Conservation (phyloP, 2,113 vertebrate genomes). For the Bubalus kerabau region DNA sequence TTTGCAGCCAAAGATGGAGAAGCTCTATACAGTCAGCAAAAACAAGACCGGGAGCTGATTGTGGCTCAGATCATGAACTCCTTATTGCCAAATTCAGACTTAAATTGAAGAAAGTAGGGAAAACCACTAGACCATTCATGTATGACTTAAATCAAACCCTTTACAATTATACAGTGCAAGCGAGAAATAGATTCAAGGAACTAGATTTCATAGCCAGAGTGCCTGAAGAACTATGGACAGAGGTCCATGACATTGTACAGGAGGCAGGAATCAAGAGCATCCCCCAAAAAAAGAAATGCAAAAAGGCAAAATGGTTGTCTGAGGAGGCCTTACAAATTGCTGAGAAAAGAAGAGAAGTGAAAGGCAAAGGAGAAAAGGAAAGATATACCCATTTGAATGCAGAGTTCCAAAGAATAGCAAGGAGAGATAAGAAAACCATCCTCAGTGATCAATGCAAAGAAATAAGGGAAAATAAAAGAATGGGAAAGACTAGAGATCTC, state of each 20-base stretch:
- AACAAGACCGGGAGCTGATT: not conserved
- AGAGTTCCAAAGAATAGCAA: not conserved
- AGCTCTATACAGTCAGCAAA: not conserved
- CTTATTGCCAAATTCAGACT: not conserved
- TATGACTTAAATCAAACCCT: not conserved
- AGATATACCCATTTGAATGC: not conserved
- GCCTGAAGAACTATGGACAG: not conserved
- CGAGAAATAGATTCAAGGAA: not conserved
- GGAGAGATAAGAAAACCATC: not conserved
- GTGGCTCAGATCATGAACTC: not conserved
- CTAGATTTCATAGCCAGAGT: not conserved
- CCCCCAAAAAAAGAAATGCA: not conserved
- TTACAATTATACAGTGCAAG: not conserved
- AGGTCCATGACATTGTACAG: accelerated
- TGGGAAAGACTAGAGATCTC: not conserved
- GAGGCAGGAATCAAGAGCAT: not conserved
- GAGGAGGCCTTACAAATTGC: not conserved
- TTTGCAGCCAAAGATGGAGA: not conserved
- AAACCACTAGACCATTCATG: not conserved
- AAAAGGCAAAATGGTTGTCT: not conserved
- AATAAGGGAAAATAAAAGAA: not conserved
- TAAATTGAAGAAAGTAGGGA: not conserved
- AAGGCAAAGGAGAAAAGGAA: not conserved
- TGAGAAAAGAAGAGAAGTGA: not conserved
- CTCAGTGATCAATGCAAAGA: not conserved